Evolutionary conservation across 1,140 invertebrate species (phyloP).

Genomic region (Drosophila trapezifrons): DNA sequence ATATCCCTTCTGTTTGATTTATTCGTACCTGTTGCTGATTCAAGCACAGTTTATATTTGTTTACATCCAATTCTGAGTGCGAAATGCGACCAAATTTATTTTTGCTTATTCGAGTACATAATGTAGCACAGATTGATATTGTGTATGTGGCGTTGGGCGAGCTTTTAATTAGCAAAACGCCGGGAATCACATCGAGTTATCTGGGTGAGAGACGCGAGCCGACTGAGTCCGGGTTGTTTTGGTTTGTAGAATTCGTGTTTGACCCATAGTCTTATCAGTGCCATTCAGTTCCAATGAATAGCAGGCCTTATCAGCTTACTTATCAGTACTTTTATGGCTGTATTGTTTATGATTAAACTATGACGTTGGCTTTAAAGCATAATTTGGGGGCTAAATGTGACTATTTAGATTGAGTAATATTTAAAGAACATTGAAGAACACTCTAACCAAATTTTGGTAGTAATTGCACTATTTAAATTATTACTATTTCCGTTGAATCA

Average conservation of each 20-base stretch:
- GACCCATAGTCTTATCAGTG: conserved; percentile 25
- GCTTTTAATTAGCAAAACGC: conserved; percentile 26
- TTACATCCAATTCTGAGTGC: not conserved
- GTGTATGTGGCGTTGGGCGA: not conserved
- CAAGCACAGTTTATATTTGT: conserved; percentile 1
- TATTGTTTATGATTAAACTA: not conserved
- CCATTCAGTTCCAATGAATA: conserved; percentile 26
- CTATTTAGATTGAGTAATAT: not conserved
- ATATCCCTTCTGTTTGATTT: not conserved
- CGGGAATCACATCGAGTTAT: conserved; percentile 20
- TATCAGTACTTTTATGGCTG: conserved; percentile 1
- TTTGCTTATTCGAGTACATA: not conserved
- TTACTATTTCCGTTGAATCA: too few relatives aligned
- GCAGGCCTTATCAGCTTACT: conserved; percentile 8
- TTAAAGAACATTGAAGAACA: too few relatives aligned
- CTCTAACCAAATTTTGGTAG: too few relatives aligned
- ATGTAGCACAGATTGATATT: conserved; percentile 2
- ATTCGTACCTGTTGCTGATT: conserved; percentile 11
- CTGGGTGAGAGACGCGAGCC: conserved; percentile 25
- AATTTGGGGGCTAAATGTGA: too few relatives aligned
- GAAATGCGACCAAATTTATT: not conserved
- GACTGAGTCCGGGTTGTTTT: conserved; percentile 23
- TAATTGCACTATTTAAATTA: too few relatives aligned
- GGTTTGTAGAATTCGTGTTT: conserved; percentile 30
- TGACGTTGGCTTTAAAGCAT: not conserved